Base-by-base conservation (phyloP, 2,888 invertebrate genomes). In the Drosophila leonis region DNA sequence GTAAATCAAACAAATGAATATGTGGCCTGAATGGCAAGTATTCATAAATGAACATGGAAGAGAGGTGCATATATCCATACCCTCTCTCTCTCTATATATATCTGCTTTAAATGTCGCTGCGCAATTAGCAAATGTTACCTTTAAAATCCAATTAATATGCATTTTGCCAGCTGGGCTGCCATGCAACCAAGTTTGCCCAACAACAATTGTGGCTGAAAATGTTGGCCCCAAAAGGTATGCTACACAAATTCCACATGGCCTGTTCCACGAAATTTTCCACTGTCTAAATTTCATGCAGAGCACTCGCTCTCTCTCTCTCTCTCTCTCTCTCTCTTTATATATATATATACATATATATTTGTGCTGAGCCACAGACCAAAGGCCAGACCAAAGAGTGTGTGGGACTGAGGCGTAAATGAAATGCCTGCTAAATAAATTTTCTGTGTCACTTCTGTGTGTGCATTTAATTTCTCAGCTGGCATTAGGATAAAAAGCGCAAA, bases 401-500 rank as follows among this genome's bases (percentile, higher is more conserved):
- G 13, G n/a, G n/a, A 39, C 18, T 8, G 49, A 56, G 20, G 54
- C 57, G 62, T 44, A 82, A 78, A 78, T 80, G 82, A 80, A 82
- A 80, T 78, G 80, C 80, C 82, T 80, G 80, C 73, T 82, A 80
- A 80, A 80, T 80, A 82, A 82, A 80, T 82, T 82, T 80, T 73
- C 71, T 80, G 73, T 78, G 76, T 78, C 83, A 83, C 61, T 81
- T 82, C 76, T 80, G 71, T 77, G 82, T 82, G 73, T 73, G 83
- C 80, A 82, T 83, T 85, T 83, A 85, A 85, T 80, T 83, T 85
- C 80, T 85, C 83, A 80, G 75, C 63, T 78, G 71, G 80, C 73
- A 73, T 75, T 75, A 65, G 62, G 46, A 74, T 39, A 72, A 65
- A 65, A 62, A 68, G 52, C 60, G 54, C 41, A 64, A 49, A 60